phyloP scores from a whole-genome alignment of 1,140 invertebrate genomes.

The Drosophila chauvacae region DNA sequence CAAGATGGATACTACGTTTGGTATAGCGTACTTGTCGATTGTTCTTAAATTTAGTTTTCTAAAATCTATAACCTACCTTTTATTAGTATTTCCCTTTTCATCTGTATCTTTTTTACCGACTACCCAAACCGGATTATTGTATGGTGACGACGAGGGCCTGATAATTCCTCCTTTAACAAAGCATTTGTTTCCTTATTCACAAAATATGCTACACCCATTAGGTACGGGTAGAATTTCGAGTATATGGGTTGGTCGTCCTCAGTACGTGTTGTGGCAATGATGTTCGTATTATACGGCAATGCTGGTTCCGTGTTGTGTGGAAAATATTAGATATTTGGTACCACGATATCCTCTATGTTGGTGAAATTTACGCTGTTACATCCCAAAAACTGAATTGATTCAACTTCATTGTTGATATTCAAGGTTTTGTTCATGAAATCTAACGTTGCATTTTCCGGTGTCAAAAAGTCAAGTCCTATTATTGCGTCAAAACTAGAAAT shows the following conservation, averaged over 20 bases:
- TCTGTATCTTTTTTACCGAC: background rate
- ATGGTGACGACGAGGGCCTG: background rate
- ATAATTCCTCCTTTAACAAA: conserved; percentile 3
- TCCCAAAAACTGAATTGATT: no score
- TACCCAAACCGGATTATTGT: conserved; percentile 8
- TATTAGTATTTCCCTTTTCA: conserved; percentile 4
- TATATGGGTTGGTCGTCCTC: background rate
- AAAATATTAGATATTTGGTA: background rate
- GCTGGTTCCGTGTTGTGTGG: no score
- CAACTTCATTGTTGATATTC: no score
- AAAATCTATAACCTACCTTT: conserved; percentile 5
- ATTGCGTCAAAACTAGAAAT: no score
- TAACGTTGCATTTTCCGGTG: no score
- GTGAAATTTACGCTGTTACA: no score
- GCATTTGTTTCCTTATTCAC: background rate
- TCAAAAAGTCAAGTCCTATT: no score
- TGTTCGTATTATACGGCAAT: background rate
- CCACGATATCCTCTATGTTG: no score
- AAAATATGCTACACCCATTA: background rate
- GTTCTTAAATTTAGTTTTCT: conserved; percentile 2
- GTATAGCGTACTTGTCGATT: background rate
- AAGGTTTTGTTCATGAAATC: no score
- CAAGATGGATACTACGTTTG: background rate
- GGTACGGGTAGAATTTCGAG: background rate
- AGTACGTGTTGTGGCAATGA: background rate